Conservation (phyloP, 2,888 invertebrate genomes). For the Mythimna albipuncta region DNA sequence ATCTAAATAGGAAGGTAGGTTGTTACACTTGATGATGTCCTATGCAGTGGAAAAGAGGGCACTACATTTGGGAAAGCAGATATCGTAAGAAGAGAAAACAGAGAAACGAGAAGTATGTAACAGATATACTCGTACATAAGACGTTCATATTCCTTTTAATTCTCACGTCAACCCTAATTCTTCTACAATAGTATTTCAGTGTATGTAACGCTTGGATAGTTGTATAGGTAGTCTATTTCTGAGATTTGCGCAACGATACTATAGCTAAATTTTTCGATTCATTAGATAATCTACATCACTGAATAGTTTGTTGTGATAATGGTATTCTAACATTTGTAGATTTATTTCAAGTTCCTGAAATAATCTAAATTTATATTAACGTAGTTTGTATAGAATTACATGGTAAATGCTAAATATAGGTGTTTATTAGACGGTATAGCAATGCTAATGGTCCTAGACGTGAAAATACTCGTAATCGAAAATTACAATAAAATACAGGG, state of each 20-base stretch:
- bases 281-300: conserved; percentile 33
- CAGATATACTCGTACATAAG: too few relatives aligned
- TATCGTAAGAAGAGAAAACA: neutral
- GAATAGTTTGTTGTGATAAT: conserved; percentile 40
- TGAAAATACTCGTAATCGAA: neutral
- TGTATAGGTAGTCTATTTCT: conserved; percentile 53
- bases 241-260: conserved; percentile 42
- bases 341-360: conserved; percentile 28
- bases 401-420: neutral
- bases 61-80: neutral
- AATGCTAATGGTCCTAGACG: neutral
- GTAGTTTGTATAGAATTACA: neutral
- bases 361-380: conserved; percentile 2
- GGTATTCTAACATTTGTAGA: neutral
- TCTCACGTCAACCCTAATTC: conserved; percentile 9
- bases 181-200: conserved; percentile 32
- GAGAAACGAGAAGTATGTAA: neutral
- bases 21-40: neutral
- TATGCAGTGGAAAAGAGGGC: too few relatives aligned
- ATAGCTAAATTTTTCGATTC: conserved; percentile 20
- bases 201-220: conserved; percentile 44
- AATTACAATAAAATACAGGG: neutral
- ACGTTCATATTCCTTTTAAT: too few relatives aligned
- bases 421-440: neutral
- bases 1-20: neutral